Evolutionary conservation across 2,888 invertebrate species (phyloP).

Genomic region (Oscheius myriophilus): DNA sequence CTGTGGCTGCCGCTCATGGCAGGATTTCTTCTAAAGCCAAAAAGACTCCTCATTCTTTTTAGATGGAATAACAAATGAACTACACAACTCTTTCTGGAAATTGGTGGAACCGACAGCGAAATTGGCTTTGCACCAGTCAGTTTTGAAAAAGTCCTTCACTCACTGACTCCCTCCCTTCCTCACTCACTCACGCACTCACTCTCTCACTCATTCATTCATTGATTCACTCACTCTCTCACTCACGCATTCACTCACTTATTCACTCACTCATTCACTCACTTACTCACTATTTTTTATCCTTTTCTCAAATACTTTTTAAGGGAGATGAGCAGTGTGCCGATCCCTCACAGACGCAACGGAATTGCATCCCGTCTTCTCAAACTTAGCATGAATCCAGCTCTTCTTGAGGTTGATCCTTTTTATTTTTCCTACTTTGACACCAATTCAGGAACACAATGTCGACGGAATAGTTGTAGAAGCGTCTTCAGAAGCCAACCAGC

Average conservation of each 20-base stretch:
- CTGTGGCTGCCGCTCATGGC: conserved; percentile 3
- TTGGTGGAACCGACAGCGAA: background rate
- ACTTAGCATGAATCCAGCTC: background rate
- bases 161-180: too few relatives aligned
- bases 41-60: too few relatives aligned
- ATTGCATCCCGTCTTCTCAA: conserved; percentile 1
- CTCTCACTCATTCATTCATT: too few relatives aligned
- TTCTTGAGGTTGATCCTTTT: too few relatives aligned
- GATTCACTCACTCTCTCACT: too few relatives aligned
- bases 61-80: conserved; percentile 2
- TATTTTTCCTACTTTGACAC: too few relatives aligned
- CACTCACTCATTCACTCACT: too few relatives aligned
- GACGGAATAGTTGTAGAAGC: conserved; percentile 10
- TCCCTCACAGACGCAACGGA: conserved; percentile 2
- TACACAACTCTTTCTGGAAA: conserved; percentile 10
- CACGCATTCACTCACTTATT: too few relatives aligned
- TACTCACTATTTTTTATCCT: background rate
- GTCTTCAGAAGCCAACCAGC: conserved; percentile 7
- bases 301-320: background rate
- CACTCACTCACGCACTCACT: too few relatives aligned
- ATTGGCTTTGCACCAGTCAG: conserved; percentile 3
- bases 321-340: conserved; percentile 4
- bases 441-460: background rate
- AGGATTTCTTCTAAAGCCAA: background rate
- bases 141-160: too few relatives aligned